Evolutionary conservation across 2,888 invertebrate genomes (phyloP).

Genomic region (Koerneria pararmatus): DNA sequence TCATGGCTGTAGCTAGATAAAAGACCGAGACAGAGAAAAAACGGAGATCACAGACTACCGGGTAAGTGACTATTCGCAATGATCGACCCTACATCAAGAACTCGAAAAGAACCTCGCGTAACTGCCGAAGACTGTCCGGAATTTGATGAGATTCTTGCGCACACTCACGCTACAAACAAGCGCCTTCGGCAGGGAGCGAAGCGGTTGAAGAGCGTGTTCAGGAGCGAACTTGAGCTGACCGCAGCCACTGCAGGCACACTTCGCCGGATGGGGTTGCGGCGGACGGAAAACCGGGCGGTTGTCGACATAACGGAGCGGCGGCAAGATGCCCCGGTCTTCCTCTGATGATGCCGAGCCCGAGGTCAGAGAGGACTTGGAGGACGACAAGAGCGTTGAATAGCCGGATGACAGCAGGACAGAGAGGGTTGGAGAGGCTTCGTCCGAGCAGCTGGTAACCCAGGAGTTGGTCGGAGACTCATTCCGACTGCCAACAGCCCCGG

Average conservation of each 20-base stretch:
- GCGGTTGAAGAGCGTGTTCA: background rate
- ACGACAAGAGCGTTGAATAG: background rate
- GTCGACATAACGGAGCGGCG: too few relatives aligned
- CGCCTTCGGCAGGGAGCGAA: conserved; percentile 22
- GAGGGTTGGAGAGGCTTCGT: too few relatives aligned
- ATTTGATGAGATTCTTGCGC: conserved; percentile 34
- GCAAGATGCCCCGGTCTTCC: too few relatives aligned
- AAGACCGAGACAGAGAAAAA: background rate
- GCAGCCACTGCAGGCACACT: background rate
- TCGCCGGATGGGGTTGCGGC: background rate
- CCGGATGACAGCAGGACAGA: background rate
- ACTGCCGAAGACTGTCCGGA: conserved; percentile 36
- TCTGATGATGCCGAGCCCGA: too few relatives aligned
- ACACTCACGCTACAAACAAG: conserved; percentile 34
- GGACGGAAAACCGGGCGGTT: background rate
- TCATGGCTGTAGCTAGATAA: too few relatives aligned
- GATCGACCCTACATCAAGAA: background rate
- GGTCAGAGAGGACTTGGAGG: too few relatives aligned
- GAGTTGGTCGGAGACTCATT: too few relatives aligned
- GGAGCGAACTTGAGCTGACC: background rate
- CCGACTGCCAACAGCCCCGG: too few relatives aligned
- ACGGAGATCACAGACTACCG: background rate
- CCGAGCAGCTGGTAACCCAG: too few relatives aligned
- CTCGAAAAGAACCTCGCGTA: conserved; percentile 35
- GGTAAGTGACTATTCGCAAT: background rate